Conservation (phyloP, 1,140 invertebrate species). For the Drosophila ananassae region DNA sequence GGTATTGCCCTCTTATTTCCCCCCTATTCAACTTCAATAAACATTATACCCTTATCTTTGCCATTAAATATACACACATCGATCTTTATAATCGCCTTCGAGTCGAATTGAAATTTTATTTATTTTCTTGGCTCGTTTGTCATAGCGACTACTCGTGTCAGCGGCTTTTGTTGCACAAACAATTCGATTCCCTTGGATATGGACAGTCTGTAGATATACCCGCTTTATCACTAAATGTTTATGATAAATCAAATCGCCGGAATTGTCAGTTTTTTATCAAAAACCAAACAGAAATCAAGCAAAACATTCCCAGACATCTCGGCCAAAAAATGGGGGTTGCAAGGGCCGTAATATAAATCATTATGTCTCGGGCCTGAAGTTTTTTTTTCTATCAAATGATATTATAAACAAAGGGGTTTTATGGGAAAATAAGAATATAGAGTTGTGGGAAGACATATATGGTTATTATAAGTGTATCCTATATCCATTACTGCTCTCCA, state of each 20-base stretch:
- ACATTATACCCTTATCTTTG: conserved; percentile 7
- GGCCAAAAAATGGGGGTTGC: not conserved
- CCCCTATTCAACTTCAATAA: not conserved
- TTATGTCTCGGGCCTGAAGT: conserved; percentile 14
- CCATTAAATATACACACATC: conserved; percentile 22
- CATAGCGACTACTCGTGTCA: conserved; percentile 40
- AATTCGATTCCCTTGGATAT: conserved; percentile 36
- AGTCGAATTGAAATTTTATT: conserved; percentile 36
- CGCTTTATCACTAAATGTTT: conserved; percentile 24
- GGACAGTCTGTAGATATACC: conserved; percentile 28
- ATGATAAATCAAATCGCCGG: conserved; percentile 42
- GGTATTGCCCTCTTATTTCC: conserved; percentile 8
- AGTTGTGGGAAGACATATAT: not conserved
- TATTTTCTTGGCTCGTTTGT: conserved; percentile 54
- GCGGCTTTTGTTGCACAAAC: conserved; percentile 61
- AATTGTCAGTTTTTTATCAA: conserved; percentile 43
- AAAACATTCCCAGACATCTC: conserved; percentile 1
- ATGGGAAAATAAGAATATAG: not conserved
- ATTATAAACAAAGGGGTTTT: conserved; percentile 35
- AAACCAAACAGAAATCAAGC: not conserved
- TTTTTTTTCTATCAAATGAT: conserved; percentile 29
- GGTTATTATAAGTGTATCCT: conserved; percentile 1
- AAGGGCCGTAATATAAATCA: conserved; percentile 19
- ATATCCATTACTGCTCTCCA: conserved; percentile 25
- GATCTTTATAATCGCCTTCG: conserved; percentile 34